These are phyloP conservation scores for Osmerus eperlanus DNA, from an alignment of 2,113 vertebrate genomes.

Conservation along the genomic window DNA sequence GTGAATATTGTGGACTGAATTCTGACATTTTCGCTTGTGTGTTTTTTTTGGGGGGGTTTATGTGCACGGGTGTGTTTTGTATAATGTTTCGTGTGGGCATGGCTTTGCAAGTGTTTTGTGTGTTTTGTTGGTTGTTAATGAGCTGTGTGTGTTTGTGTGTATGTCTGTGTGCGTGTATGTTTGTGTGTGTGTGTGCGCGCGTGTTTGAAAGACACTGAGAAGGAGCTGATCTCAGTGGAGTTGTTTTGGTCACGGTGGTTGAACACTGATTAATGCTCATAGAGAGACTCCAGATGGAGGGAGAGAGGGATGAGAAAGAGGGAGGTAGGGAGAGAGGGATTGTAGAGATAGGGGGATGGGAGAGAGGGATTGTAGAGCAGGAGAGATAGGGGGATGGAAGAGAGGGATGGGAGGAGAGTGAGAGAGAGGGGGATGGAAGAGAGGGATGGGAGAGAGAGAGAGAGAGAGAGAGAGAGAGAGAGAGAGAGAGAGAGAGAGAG, in stretches of 20 bases:
- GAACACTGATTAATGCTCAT: constrained; percentile 67
- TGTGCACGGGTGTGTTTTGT: constrained; percentile 18
- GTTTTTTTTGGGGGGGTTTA: too few relatives aligned
- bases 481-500: too few relatives aligned
- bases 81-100: not conserved
- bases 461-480: too few relatives aligned
- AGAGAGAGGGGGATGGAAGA: constrained; percentile 3
- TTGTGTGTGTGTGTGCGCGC: constrained; percentile 24
- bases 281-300: constrained; percentile 61
- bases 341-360: constrained; percentile 19
- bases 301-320: constrained; percentile 11
- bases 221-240: constrained; percentile 50
- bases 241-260: constrained; percentile 67
- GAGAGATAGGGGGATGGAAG: constrained; percentile 17
- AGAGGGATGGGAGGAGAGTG: constrained; percentile 3
- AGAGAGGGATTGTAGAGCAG: constrained; percentile 20
- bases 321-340: constrained; percentile 2
- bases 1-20: too few relatives aligned
- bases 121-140: constrained; percentile 11
- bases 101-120: too few relatives aligned
- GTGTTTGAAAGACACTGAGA: constrained; percentile 15
- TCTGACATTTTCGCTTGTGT: too few relatives aligned
- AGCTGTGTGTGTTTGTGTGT: not conserved
- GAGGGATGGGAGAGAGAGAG: too few relatives aligned
- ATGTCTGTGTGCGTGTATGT: not conserved